These are phyloP conservation scores for Plutella xylostella DNA, from an alignment of 2,888 invertebrate species.

Conservation along the genomic window DNA sequence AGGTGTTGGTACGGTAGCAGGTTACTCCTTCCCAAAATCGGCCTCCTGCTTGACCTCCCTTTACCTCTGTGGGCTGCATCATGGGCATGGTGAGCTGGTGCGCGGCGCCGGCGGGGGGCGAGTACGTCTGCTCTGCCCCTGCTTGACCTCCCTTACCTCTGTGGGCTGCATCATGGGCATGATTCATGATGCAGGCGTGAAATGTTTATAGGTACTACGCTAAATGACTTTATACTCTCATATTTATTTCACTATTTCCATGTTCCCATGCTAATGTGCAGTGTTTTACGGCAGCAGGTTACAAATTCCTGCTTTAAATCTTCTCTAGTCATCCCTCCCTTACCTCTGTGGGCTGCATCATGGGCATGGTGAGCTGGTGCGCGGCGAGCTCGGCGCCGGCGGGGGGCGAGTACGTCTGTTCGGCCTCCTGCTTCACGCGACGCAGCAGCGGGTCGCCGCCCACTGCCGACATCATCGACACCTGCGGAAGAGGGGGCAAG, in stretches of 20 bases:
- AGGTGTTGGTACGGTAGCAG: no score
- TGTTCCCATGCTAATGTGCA: no score
- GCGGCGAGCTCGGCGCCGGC: constrained; percentile 67
- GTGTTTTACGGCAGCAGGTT: background rate
- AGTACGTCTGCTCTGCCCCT: constrained; percentile 67
- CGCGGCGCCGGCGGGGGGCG: constrained; percentile 60
- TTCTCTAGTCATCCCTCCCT: no score
- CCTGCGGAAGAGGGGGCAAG: constrained; percentile 46
- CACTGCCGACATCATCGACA: constrained; percentile 78
- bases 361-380: constrained; percentile 52
- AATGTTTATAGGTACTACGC: no score
- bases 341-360: constrained; percentile 46
- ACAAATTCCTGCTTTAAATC: no score
- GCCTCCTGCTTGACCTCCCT: no score
- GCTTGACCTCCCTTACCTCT: constrained; percentile 44
- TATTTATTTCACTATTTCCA: background rate
- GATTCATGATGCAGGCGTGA: no score
- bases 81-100: constrained; percentile 54
- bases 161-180: constrained; percentile 50
- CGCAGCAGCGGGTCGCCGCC: constrained; percentile 48
- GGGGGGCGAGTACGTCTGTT: constrained; percentile 63
- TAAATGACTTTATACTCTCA: no score
- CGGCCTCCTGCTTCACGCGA: constrained; percentile 59
- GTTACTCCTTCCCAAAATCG: no score
- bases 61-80: constrained; percentile 45